phyloP scores from a whole-genome alignment of 1,140 invertebrate genomes.

The Steinernema khuongi region DNA sequence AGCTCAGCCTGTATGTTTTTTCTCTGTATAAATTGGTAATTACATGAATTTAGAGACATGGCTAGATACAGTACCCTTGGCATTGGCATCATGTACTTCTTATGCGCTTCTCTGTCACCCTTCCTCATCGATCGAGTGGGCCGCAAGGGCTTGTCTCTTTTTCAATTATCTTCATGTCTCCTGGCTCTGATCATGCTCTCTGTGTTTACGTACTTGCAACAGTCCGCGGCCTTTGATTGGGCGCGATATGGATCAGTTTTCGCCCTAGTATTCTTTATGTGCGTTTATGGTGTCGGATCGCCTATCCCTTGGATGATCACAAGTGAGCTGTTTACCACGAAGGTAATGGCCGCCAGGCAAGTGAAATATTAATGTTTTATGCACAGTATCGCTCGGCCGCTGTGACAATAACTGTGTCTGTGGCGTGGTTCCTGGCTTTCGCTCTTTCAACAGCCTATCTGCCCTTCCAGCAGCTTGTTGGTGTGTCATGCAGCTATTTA shows the following conservation, averaged over 20 bases:
- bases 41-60: constrained; percentile 35
- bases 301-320: constrained; percentile 58
- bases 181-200: constrained; percentile 44
- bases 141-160: constrained; percentile 45
- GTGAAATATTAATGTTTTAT: not conserved
- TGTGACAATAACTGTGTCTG: constrained; percentile 52
- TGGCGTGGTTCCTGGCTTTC: constrained; percentile 54
- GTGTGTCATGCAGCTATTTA: constrained; percentile 49
- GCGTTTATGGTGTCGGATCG: constrained; percentile 50
- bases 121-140: constrained; percentile 53
- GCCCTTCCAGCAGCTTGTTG: constrained; percentile 57
- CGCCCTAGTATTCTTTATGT: constrained; percentile 51
- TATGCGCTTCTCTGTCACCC: constrained; percentile 52
- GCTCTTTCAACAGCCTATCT: constrained; percentile 52
- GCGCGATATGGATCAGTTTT: constrained; percentile 48
- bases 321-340: constrained; percentile 43
- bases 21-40: constrained; percentile 12
- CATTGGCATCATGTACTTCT: constrained; percentile 55
- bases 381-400: constrained; percentile 45
- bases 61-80: constrained; percentile 52
- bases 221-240: constrained; percentile 35
- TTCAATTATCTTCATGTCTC: constrained; percentile 47
- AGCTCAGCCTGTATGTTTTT: constrained; percentile 36
- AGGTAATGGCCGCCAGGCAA: constrained; percentile 16
- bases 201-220: constrained; percentile 53